Percentiles rank a stretch among this genome's conserved stretches.
Evolutionary conservation across 2,888 invertebrate species (phyloP).

Genomic region (Arge pagana): DNA sequence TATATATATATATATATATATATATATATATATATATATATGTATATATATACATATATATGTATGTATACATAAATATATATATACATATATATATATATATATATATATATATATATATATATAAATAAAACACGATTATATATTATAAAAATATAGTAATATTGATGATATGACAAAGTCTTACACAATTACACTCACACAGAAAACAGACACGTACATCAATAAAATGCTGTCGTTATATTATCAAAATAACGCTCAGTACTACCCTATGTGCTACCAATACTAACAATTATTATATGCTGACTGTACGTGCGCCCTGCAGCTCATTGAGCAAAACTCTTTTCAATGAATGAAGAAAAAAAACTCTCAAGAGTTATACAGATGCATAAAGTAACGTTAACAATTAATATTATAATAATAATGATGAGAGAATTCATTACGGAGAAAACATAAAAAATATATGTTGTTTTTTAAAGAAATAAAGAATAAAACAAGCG

Average conservation of each 20-base stretch:
- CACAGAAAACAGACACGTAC: constrained; percentile 22
- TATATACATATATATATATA: constrained; percentile 33
- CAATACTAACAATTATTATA: constrained; percentile 46
- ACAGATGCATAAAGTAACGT: constrained; percentile 34
- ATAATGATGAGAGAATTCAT: constrained; percentile 23
- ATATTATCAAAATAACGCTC: constrained; percentile 35
- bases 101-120: constrained; percentile 35
- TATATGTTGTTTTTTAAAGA: constrained; percentile 48
- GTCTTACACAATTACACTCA: constrained; percentile 32
- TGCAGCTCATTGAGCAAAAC: constrained; percentile 40
- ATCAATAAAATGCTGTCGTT: constrained; percentile 27
- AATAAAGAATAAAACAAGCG: constrained; percentile 37
- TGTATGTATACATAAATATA: constrained; percentile 40
- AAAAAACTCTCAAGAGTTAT: constrained; percentile 27
- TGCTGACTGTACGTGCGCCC: constrained; percentile 46
- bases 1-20: constrained; percentile 36
- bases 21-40: constrained; percentile 11
- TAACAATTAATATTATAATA: constrained; percentile 40
- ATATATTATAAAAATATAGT: constrained; percentile 42
- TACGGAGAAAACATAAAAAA: constrained; percentile 28
- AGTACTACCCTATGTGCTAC: constrained; percentile 48
- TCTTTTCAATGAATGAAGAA: constrained; percentile 45
- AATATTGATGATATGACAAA: constrained; percentile 44
- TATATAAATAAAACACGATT: constrained; percentile 40
- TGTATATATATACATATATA: constrained; percentile 27